Conservation (phyloP, 2,797 vertebrate genomes). For the Gymnoscopelus microlampas region DNA sequence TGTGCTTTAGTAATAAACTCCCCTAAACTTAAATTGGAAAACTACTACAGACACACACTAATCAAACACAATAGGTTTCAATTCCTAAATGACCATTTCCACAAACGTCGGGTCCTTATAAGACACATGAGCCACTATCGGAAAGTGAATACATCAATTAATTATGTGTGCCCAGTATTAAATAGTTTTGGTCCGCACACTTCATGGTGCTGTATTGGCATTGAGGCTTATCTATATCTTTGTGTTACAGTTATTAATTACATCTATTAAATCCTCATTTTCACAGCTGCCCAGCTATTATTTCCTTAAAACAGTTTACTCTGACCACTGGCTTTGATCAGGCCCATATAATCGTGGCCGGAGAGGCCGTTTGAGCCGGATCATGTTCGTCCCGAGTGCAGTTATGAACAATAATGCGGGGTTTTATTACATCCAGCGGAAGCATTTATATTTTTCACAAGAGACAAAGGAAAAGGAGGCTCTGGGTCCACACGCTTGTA, state of each 20-base stretch:
- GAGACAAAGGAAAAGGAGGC: constrained; percentile 73
- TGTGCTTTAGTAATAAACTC: constrained; percentile 23
- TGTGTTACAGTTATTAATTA: constrained; percentile 80
- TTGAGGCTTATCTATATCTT: constrained; percentile 72
- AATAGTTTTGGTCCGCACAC: constrained; percentile 58
- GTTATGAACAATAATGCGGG: constrained; percentile 80
- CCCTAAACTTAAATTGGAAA: constrained; percentile 25
- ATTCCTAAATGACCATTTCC: constrained; percentile 16
- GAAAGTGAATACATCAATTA: constrained; percentile 76
- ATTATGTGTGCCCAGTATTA: constrained; percentile 63
- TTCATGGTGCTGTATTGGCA: constrained; percentile 48
- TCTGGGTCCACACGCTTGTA: constrained; percentile 41
- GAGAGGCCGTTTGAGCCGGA: constrained; percentile 75
- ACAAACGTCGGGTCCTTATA: constrained; percentile 28
- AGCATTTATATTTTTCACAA: constrained; percentile 84
- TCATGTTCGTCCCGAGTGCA: constrained; percentile 80
- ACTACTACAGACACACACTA: constrained; percentile 23
- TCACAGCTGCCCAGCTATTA: constrained; percentile 76
- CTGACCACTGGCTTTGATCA: constrained; percentile 79
- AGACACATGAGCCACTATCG: constrained; percentile 60
- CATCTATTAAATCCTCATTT: constrained; percentile 82
- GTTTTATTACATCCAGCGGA: constrained; percentile 84
- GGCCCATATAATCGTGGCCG: constrained; percentile 73
- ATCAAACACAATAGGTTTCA: constrained; percentile 22
- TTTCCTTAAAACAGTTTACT: constrained; percentile 68